Evolutionary conservation across 1,140 invertebrate species (phyloP).

Genomic region (Drosophila neocordata): DNA sequence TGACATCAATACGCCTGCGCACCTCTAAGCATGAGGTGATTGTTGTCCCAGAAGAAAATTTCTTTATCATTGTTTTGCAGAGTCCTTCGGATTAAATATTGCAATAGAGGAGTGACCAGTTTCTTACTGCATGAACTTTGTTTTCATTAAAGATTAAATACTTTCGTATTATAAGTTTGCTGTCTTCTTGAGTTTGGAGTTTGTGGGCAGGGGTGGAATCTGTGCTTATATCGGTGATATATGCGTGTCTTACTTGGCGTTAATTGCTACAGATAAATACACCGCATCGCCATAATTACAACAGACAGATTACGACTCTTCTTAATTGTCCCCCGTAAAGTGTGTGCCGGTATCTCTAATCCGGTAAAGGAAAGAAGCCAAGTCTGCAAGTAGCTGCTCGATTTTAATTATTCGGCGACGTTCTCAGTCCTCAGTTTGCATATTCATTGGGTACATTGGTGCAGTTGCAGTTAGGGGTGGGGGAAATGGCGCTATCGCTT

Average conservation of each 20-base stretch:
- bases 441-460: constrained; percentile 59
- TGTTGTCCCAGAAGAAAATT: constrained; percentile 91
- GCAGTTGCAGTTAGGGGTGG: background rate
- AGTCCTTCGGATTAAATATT: constrained; percentile 84
- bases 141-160: constrained; percentile 43
- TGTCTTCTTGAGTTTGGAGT: constrained; percentile 17
- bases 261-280: constrained; percentile 77
- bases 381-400: constrained; percentile 41
- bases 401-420: constrained; percentile 76
- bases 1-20: constrained; percentile 91
- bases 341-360: constrained; percentile 57
- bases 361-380: constrained; percentile 25
- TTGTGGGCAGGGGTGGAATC: constrained; percentile 40
- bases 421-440: constrained; percentile 50
- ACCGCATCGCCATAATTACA: constrained; percentile 75
- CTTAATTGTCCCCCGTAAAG: constrained; percentile 73
- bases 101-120: background rate
- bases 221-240: constrained; percentile 59
- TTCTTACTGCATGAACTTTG: constrained; percentile 20
- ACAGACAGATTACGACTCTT: constrained; percentile 70
- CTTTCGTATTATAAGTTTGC: background rate
- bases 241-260: constrained; percentile 60
- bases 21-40: constrained; percentile 97
- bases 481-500: constrained; percentile 28
- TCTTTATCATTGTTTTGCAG: constrained; percentile 88